Evolutionary conservation across 2,113 vertebrate genomes (phyloP).

Genomic region (Myotis yumanensis): DNA sequence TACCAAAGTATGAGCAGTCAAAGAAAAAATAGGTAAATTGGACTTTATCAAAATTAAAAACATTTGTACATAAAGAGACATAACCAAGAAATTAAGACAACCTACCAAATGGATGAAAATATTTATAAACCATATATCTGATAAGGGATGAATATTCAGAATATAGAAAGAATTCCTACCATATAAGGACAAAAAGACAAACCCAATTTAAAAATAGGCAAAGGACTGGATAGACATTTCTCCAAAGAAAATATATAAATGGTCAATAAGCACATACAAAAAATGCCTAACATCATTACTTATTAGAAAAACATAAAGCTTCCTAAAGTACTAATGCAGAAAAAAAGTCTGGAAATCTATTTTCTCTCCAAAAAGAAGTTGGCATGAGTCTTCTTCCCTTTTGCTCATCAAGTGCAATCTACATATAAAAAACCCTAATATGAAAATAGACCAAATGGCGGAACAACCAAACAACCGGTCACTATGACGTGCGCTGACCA

Average conservation of each 20-base stretch:
- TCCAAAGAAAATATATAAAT: not conserved
- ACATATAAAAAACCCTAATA: too few relatives aligned
- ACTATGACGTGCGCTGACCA: too few relatives aligned
- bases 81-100: not conserved
- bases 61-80: not conserved
- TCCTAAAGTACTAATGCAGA: not conserved
- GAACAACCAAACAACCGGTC: too few relatives aligned
- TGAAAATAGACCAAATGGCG: too few relatives aligned
- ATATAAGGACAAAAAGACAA: not conserved
- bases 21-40: not conserved
- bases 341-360: constrained; percentile 23
- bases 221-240: not conserved
- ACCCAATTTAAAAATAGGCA: not conserved
- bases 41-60: not conserved
- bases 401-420: not conserved
- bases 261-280: not conserved
- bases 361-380: constrained; percentile 28
- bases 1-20: not conserved
- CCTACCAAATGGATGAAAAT: not conserved
- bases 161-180: not conserved
- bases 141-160: not conserved
- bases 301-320: not conserved
- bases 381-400: not conserved
- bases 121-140: not conserved
- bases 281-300: not conserved